Percentiles rank a stretch among this genome's conserved stretches.
phyloP scores from a whole-genome alignment of 2,888 invertebrate genomes.

The Rhamphomyia laevipes region DNA sequence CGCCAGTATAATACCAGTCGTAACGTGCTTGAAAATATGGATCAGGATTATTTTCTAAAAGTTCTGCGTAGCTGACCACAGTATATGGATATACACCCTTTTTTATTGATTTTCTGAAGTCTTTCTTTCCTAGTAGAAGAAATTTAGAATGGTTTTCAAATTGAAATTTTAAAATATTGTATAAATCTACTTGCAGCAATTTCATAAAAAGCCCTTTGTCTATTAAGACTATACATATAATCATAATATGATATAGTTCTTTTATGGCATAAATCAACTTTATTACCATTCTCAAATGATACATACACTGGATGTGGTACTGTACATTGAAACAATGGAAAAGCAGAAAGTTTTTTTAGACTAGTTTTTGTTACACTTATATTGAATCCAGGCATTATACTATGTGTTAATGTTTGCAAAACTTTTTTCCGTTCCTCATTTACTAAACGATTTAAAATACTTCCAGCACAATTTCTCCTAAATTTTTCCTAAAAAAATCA shows the following conservation, averaged over 20 bases:
- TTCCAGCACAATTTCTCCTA: too few relatives aligned
- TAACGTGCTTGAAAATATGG: slow-evolving; percentile 26
- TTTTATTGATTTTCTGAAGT: not conserved
- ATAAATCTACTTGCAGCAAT: slow-evolving; percentile 16
- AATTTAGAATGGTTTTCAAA: not conserved
- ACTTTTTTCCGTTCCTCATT: too few relatives aligned
- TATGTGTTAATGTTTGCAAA: too few relatives aligned
- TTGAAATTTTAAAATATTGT: not conserved
- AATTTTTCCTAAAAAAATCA: too few relatives aligned
- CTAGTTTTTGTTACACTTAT: not conserved
- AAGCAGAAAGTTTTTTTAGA: not conserved
- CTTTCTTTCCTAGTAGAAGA: not conserved
- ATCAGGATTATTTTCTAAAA: slow-evolving; percentile 21
- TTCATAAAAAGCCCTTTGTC: slow-evolving; percentile 12
- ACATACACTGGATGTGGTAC: slow-evolving; percentile 18
- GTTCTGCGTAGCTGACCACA: slow-evolving; percentile 18
- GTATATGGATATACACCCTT: slow-evolving; percentile 7
- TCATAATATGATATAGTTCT: slow-evolving; percentile 13
- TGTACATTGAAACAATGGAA: slow-evolving; percentile 3
- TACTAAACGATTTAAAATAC: too few relatives aligned
- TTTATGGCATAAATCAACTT: slow-evolving; percentile 19
- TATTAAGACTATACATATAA: slow-evolving; percentile 11
- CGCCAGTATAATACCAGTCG: slow-evolving; percentile 33
- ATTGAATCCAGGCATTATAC: not conserved
- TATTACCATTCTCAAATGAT: slow-evolving; percentile 10